Evolutionary conservation across 2,888 invertebrate genomes (phyloP), one percentile per base, ranked within the genome.

Genomic region (Acanthosepion pharaonis): DNA sequence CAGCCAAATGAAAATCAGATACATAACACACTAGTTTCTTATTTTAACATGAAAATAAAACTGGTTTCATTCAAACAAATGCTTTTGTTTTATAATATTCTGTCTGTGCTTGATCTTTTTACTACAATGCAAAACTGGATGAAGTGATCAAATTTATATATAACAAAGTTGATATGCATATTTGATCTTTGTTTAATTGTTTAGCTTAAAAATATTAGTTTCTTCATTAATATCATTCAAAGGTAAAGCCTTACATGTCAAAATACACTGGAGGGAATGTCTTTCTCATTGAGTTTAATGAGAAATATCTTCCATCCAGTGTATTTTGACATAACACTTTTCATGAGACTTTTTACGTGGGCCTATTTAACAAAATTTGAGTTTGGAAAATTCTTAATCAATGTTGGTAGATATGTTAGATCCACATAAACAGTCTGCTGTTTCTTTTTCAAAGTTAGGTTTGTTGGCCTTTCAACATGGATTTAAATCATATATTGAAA

Each of bases 71-170:
- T 5, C n/a, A 15, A n/a, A 78, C 20, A 9, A n/a, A 78, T n/a
- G 20, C 23, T 78, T n/a, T 78, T 4, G 8, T n/a, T n/a, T 78
- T 9, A 18, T 59, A 59, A 59, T 59, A n/a, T n/a, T 18, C 78
- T 78, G 15, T 1, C 11, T 78, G 15, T n/a, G n/a, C 15, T n/a
- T 11, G 1, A 9, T 78, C 78, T 78, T 78, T 78, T 78, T 11
- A 78, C 78, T 33, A 78, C 78, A 78, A 78, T n/a, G 78, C 78
- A 78, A 78, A 78, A 78, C n/a, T 78, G n/a, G 78, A 78, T 59
- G 23, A 53, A 53, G 53, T 18, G 53, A 20, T 18, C 64, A 78
- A 78, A 78, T 78, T 78, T 78, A n/a, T 11, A 78, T 78, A 78
- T n/a, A 78, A 78, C n/a, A 33, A 33, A 78, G 78, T n/a, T n/a